Evolutionary conservation across 2,113 vertebrate genomes (phyloP).

Genomic region (Puntigrus tetrazona): DNA sequence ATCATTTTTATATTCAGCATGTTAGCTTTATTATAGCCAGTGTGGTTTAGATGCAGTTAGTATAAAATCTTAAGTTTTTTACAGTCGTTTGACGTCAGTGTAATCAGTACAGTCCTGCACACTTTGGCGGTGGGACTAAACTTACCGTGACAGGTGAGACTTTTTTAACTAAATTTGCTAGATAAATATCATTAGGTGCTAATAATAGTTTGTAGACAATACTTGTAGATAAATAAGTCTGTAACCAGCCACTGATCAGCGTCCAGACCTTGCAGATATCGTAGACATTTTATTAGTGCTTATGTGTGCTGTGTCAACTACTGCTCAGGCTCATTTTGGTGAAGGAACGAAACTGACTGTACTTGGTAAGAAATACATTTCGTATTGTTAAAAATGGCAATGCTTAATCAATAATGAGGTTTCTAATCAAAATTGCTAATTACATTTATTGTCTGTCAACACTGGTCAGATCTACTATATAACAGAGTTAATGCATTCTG

Average conservation of each 20-base stretch:
- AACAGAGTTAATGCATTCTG: not conserved
- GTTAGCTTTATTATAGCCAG: not conserved
- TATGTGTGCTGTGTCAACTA: slow-evolving; percentile 19
- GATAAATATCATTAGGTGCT: not conserved
- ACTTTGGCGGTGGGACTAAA: slow-evolving; percentile 80
- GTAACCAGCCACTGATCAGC: not conserved
- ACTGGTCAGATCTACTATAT: not conserved
- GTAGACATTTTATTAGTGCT: slow-evolving; percentile 33
- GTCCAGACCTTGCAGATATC: not conserved
- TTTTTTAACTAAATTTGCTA: not conserved
- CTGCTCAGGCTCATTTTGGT: slow-evolving; percentile 61
- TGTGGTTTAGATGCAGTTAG: not conserved
- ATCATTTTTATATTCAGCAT: not conserved
- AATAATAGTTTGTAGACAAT: not conserved
- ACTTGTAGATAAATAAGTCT: not conserved
- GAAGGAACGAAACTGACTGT: slow-evolving; percentile 60
- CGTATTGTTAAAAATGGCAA: not conserved
- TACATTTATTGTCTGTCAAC: not conserved
- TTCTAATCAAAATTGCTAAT: not conserved
- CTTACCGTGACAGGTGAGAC: slow-evolving; percentile 71
- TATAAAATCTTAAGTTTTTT: slow-evolving; percentile 64
- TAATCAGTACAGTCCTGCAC: slow-evolving; percentile 66
- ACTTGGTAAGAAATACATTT: slow-evolving; percentile 57
- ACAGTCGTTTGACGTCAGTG: slow-evolving; percentile 62
- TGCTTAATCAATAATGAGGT: not conserved